Evolutionary conservation across 2,113 vertebrate genomes (phyloP).

Genomic region (Amphilophus citrinellus): DNA sequence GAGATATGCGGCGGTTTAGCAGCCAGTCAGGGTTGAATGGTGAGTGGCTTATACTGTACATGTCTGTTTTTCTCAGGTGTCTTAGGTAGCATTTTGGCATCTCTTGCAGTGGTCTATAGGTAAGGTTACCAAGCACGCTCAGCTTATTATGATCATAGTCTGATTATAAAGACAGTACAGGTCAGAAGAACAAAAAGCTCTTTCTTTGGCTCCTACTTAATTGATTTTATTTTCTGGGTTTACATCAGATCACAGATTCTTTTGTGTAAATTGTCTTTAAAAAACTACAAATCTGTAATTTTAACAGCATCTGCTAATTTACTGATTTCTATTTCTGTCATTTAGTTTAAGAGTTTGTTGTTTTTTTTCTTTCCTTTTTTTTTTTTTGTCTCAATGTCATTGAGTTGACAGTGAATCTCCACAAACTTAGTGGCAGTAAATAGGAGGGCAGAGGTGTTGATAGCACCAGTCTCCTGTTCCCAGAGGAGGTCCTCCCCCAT

Average conservation of each 20-base stretch:
- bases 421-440: slow-evolving; percentile 10
- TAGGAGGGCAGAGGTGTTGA: slow-evolving; percentile 59
- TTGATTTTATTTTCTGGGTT: background rate
- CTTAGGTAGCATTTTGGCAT: slow-evolving; percentile 10
- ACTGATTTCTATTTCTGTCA: background rate
- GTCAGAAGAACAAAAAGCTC: slow-evolving; percentile 13
- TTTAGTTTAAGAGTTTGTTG: background rate
- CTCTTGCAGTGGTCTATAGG: slow-evolving; percentile 9
- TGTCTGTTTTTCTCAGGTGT: slow-evolving; percentile 16
- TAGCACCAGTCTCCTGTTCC: slow-evolving; percentile 56
- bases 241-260: background rate
- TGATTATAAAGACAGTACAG: slow-evolving; percentile 15
- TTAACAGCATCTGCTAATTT: background rate
- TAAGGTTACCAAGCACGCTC: slow-evolving; percentile 5
- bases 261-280: background rate
- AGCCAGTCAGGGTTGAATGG: slow-evolving; percentile 43
- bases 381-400: slow-evolving; percentile 20
- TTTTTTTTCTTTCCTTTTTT: background rate
- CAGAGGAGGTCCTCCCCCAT: slow-evolving; percentile 68
- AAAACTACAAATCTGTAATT: background rate
- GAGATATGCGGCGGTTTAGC: slow-evolving; percentile 61
- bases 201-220: background rate
- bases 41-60: slow-evolving; percentile 32
- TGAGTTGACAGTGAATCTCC: slow-evolving; percentile 52
- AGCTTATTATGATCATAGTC: slow-evolving; percentile 25